phyloP scores from a whole-genome alignment of 2,888 invertebrate genomes.

The Ommatoiulus sabulosus region DNA sequence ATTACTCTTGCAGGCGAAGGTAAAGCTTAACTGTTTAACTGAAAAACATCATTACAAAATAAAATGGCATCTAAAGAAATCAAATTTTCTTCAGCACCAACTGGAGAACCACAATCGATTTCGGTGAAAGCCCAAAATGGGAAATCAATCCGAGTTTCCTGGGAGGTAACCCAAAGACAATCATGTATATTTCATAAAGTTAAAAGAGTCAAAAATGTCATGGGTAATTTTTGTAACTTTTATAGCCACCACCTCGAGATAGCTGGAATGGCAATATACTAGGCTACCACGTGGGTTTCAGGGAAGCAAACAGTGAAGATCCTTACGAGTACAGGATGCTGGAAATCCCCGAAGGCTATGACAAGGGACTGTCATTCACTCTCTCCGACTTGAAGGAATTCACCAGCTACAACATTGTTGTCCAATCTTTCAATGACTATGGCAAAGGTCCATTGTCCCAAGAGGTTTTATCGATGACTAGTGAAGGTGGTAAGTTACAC shows the following conservation, averaged over 20 bases:
- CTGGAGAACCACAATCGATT: not conserved
- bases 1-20: conserved; percentile 56
- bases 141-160: conserved; percentile 51
- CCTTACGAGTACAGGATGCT: conserved; percentile 50
- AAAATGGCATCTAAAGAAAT: not conserved
- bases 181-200: not conserved
- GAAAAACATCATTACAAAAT: not conserved
- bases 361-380: conserved; percentile 57
- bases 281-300: conserved; percentile 56
- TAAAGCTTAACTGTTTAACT: conserved; percentile 4
- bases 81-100: not conserved
- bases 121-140: conserved; percentile 44
- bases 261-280: conserved; percentile 56
- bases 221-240: not conserved
- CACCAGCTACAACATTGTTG: conserved; percentile 54
- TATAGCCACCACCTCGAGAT: conserved; percentile 52
- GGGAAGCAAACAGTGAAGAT: not conserved
- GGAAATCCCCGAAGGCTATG: conserved; percentile 58
- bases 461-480: conserved; percentile 54
- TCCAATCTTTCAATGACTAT: conserved; percentile 56
- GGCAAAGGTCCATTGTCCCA: conserved; percentile 57
- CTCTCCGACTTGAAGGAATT: conserved; percentile 55
- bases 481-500: conserved; percentile 52
- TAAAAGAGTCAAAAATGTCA: not conserved
- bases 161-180: conserved; percentile 45